Percentiles rank a stretch among this genome's conserved stretches.
Conservation (phyloP, 2,113 vertebrate species). For the Malurus elegans region DNA sequence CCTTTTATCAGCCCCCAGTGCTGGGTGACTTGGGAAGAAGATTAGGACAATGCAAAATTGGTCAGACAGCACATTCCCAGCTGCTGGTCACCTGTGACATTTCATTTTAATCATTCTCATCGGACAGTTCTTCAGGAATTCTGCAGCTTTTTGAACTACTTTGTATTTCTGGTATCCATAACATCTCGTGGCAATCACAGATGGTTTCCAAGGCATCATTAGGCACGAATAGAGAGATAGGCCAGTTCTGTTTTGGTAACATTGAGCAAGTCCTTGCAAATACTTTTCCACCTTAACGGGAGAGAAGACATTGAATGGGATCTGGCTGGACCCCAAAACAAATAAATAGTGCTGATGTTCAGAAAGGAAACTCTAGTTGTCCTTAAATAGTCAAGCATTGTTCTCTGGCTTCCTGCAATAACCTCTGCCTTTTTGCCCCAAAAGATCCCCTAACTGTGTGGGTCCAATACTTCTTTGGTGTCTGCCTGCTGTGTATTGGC, state of each 20-base stretch:
- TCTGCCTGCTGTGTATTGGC: not conserved
- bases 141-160: not conserved
- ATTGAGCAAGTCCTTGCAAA: not conserved
- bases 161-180: not conserved
- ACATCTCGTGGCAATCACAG: not conserved
- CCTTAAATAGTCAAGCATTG: constrained; percentile 63
- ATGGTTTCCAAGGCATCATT: not conserved
- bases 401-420: constrained; percentile 58
- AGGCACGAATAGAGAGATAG: not conserved
- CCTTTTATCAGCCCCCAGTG: not conserved
- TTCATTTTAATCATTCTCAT: not conserved
- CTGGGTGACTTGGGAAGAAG: not conserved
- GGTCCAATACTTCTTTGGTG: not conserved
- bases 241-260: not conserved
- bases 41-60: not conserved
- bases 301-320: constrained; percentile 3
- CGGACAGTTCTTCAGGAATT: not conserved
- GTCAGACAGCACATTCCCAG: not conserved
- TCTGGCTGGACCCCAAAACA: constrained; percentile 42
- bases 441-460: not conserved
- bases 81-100: not conserved
- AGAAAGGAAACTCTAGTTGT: constrained; percentile 49
- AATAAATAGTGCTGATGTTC: constrained; percentile 50
- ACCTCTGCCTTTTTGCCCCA: constrained; percentile 25
- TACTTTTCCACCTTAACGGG: constrained; percentile 39